A percentile compares a stretch with the other conserved stretches of the same genome.
phyloP scores from a whole-genome alignment of 2,888 invertebrate species.

The Chalcis sispes region DNA sequence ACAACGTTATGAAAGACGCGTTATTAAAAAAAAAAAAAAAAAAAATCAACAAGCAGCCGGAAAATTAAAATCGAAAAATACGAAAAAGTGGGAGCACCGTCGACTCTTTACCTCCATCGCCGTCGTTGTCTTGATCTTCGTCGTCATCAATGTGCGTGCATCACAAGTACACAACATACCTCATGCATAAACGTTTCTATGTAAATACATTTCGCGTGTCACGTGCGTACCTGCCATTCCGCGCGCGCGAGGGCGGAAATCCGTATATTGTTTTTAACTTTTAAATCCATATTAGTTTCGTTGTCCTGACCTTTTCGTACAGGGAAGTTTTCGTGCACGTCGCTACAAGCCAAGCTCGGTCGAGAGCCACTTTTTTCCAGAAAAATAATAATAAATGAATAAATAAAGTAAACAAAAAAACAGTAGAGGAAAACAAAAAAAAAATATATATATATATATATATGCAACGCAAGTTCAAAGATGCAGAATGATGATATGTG shows the following conservation, averaged over 20 bases:
- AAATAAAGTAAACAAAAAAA: slow-evolving; percentile 6
- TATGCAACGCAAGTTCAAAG: neutral
- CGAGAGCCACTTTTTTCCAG: slow-evolving; percentile 22
- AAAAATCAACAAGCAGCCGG: neutral
- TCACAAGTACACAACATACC: slow-evolving; percentile 51
- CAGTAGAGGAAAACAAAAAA: slow-evolving; percentile 2
- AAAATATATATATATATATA: slow-evolving; percentile 3
- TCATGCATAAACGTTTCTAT: slow-evolving; percentile 53
- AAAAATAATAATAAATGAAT: neutral
- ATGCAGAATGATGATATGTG: neutral
- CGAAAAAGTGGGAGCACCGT: slow-evolving; percentile 16
- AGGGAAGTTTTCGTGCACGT: slow-evolving; percentile 25
- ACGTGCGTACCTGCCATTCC: slow-evolving; percentile 57
- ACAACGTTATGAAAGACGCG: neutral
- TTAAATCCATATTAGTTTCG: neutral
- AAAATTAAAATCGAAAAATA: slow-evolving; percentile 14
- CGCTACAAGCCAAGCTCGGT: slow-evolving; percentile 35
- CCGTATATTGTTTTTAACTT: slow-evolving; percentile 23
- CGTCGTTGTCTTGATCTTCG: slow-evolving; percentile 34
- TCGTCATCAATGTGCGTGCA: slow-evolving; percentile 41
- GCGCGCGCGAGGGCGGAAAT: slow-evolving; percentile 49
- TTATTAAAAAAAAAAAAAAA: neutral
- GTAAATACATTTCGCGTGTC: slow-evolving; percentile 56
- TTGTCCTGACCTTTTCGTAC: neutral
- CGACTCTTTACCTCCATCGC: slow-evolving; percentile 9